A percentile compares a stretch with the other conserved stretches of the same genome.
Conservation (phyloP, 2,888 invertebrate genomes). For the Zaprionus obscuricornis region DNA sequence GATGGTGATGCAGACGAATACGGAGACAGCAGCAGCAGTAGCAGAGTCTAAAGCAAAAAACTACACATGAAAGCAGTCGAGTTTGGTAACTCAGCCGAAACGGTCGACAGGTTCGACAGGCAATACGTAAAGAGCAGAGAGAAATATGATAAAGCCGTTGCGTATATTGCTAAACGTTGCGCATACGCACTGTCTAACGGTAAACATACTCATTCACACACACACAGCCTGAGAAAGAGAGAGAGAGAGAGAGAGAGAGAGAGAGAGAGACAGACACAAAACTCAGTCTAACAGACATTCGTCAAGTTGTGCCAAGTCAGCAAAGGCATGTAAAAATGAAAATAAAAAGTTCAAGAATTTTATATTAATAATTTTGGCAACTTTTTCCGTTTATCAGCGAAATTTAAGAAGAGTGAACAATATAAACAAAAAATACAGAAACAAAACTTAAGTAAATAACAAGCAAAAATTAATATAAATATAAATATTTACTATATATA, state of each 20-base stretch:
- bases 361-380: no score
- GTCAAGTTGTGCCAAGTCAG: constrained; percentile 42
- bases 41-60: constrained; percentile 10
- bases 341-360: not conserved
- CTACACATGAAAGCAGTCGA: constrained; percentile 51
- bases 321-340: not conserved
- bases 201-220: constrained; percentile 14
- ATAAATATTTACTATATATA: constrained; percentile 21
- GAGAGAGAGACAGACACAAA: not conserved
- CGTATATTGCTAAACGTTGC: constrained; percentile 49
- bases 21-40: constrained; percentile 14
- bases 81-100: constrained; percentile 53
- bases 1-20: not conserved
- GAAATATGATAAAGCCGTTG: not conserved
- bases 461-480: constrained; percentile 18
- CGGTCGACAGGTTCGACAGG: constrained; percentile 52
- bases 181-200: constrained; percentile 64
- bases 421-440: not conserved
- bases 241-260: not conserved
- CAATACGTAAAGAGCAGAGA: not conserved
- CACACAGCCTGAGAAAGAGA: not conserved
- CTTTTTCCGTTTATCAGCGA: constrained; percentile 38
- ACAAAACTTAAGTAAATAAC: constrained; percentile 9
- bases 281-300: constrained; percentile 6
- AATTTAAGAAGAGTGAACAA: constrained; percentile 11